Conservation (phyloP, 1,140 invertebrate species). For the Dermatophagoides farinae region DNA sequence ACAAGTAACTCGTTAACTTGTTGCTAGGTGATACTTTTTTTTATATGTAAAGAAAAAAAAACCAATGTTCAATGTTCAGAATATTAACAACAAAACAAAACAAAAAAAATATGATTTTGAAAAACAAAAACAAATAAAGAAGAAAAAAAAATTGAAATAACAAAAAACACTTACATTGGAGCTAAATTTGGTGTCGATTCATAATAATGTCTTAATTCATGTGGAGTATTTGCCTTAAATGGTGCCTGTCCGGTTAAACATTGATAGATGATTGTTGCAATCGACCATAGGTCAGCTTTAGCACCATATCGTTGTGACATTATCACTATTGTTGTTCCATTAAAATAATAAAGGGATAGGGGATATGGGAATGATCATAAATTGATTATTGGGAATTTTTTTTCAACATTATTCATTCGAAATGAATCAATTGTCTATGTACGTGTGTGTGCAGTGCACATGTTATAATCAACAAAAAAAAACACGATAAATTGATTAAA, state of each 20-base stretch:
- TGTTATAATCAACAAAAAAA: no score
- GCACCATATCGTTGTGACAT: slow-evolving; percentile 97
- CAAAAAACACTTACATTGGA: slow-evolving; percentile 52
- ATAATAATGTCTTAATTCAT: slow-evolving; percentile 88
- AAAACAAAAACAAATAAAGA: no score
- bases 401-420: slow-evolving; percentile 5
- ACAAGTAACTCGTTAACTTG: no score
- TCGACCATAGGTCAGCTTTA: slow-evolving; percentile 95
- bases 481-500: not conserved
- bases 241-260: slow-evolving; percentile 95
- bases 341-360: slow-evolving; percentile 35
- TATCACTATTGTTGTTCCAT: slow-evolving; percentile 73
- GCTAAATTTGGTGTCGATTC: slow-evolving; percentile 85
- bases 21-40: no score
- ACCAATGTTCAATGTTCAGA: no score
- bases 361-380: slow-evolving; percentile 40
- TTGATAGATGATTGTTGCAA: slow-evolving; percentile 97
- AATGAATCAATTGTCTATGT: slow-evolving; percentile 4
- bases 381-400: not conserved
- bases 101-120: no score
- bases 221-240: slow-evolving; percentile 91
- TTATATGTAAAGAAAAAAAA: no score
- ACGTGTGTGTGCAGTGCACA: not conserved
- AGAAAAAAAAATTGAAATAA: not conserved
- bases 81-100: no score